Evolutionary conservation across 2,888 invertebrate genomes (phyloP).

Genomic region (Erpobdella octoculata): DNA sequence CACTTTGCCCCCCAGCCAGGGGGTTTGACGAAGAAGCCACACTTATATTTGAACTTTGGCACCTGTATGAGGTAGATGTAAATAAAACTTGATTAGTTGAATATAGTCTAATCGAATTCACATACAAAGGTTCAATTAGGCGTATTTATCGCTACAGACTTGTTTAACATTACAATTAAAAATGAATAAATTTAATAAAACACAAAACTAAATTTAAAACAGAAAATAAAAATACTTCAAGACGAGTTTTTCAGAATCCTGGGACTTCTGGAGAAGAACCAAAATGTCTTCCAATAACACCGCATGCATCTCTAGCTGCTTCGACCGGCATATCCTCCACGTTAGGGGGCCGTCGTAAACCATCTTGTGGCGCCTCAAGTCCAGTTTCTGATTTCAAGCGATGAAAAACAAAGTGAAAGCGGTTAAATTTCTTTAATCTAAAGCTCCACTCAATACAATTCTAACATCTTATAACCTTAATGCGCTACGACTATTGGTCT

Average conservation of each 20-base stretch:
- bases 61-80: slow-evolving; percentile 42
- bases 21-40: neutral
- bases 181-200: too few species aligned
- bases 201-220: too few species aligned
- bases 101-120: too few species aligned
- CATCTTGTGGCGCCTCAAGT: slow-evolving; percentile 70
- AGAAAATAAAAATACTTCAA: neutral
- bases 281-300: slow-evolving; percentile 75
- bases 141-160: too few species aligned
- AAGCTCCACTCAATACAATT: too few species aligned
- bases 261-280: slow-evolving; percentile 65
- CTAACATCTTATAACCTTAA: too few species aligned
- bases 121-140: too few species aligned
- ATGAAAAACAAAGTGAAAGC: neutral
- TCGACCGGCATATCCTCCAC: slow-evolving; percentile 61
- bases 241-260: slow-evolving; percentile 63
- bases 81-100: too few species aligned
- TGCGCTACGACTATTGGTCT: too few species aligned
- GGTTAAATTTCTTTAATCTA: too few species aligned
- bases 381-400: slow-evolving; percentile 47
- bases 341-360: slow-evolving; percentile 75
- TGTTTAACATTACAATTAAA: too few species aligned
- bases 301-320: slow-evolving; percentile 67
- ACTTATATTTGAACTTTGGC: slow-evolving; percentile 54
- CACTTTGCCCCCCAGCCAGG: neutral